Conservation (phyloP, 2,797 vertebrate genomes). For the Xenops minutus region DNA sequence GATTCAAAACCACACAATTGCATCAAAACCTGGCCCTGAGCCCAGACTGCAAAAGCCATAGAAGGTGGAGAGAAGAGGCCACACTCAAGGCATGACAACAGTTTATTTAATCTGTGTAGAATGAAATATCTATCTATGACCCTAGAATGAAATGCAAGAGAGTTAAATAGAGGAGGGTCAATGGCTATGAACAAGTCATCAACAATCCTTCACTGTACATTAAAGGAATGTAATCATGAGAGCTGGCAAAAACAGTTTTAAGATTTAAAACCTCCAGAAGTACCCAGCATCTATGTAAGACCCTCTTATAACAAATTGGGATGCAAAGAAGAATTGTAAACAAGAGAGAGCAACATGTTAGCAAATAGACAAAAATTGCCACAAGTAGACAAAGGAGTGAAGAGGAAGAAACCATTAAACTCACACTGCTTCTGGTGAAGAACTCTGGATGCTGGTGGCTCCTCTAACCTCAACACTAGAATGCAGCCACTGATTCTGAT, state of each 20-base stretch:
- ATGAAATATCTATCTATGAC: neutral
- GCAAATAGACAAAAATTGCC: neutral
- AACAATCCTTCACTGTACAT: neutral
- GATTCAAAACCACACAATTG: neutral
- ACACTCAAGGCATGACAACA: neutral
- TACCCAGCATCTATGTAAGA: neutral
- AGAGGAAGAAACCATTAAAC: neutral
- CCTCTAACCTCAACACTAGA: neutral
- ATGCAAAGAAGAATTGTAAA: neutral
- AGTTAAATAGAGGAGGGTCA: neutral
- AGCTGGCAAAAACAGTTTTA: neutral
- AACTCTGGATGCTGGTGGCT: neutral
- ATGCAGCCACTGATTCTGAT: neutral
- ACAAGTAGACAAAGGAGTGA: neutral
- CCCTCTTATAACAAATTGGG: neutral
- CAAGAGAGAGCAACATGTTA: neutral
- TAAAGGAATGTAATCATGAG: neutral
- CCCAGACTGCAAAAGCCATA: neutral
- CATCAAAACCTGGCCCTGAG: neutral
- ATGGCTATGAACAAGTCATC: neutral
- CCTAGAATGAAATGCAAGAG: neutral
- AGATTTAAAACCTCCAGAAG: neutral
- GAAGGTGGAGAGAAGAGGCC: neutral
- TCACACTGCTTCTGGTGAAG: neutral
- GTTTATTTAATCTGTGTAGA: neutral